A percentile compares a stretch with the other conserved stretches of the same genome.
phyloP scores from a whole-genome alignment of 2,888 invertebrate genomes.

The Fragum sueziense region DNA sequence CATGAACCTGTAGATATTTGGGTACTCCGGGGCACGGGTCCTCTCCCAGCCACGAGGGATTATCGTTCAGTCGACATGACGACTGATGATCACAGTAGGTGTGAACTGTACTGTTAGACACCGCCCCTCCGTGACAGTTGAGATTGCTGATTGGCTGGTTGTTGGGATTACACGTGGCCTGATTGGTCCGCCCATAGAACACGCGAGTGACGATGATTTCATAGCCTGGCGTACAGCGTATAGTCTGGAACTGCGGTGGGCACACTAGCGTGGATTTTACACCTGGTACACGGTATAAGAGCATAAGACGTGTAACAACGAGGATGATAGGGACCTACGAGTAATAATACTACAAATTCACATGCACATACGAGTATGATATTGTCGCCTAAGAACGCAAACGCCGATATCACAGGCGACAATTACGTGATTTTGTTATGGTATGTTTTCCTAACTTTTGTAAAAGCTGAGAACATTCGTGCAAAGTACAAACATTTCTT shows the following conservation, averaged over 20 bases:
- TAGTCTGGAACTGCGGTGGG: conserved; percentile 21
- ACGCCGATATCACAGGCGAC: too few species aligned
- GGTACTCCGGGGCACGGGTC: conserved; percentile 62
- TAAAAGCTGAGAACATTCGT: too few species aligned
- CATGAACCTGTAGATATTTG: conserved; percentile 60
- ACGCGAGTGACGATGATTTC: conserved; percentile 51
- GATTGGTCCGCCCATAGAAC: conserved; percentile 50
- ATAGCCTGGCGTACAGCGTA: conserved; percentile 50
- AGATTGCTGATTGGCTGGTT: conserved; percentile 32
- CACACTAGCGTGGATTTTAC: conserved; percentile 33
- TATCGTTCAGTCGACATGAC: conserved; percentile 43
- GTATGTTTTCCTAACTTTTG: too few species aligned
- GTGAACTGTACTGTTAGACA: conserved; percentile 42
- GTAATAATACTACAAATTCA: neutral
- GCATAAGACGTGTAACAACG: neutral
- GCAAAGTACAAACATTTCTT: too few species aligned
- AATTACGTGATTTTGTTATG: too few species aligned
- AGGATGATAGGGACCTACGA: too few species aligned
- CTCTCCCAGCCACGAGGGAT: conserved; percentile 40
- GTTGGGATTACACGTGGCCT: conserved; percentile 38
- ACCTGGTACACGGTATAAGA: conserved; percentile 24
- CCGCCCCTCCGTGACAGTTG: conserved; percentile 39
- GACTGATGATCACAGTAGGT: conserved; percentile 50
- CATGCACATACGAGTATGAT: too few species aligned
- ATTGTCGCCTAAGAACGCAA: too few species aligned